Base-by-base conservation (phyloP, 2,888 invertebrate species). In the Horisme vitalbata region DNA sequence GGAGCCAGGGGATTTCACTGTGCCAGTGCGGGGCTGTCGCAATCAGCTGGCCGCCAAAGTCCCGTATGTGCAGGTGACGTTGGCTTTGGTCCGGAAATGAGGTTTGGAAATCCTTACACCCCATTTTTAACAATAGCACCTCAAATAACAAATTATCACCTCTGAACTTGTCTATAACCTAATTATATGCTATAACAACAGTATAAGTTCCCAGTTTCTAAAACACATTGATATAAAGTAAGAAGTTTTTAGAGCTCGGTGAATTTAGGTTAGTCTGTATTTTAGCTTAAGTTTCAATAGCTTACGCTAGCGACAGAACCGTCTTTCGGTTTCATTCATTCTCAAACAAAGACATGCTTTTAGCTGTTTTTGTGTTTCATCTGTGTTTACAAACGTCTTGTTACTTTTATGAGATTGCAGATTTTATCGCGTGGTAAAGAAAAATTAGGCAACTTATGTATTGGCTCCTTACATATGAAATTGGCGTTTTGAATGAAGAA, bases 201-300 rank as follows among this genome's bases (percentile, higher is more conserved):
- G n/a, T n/a, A n/a, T n/a, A n/a, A n/a, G n/a, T 45, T 47, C 31
- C 33, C 30, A 33, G 45, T 39, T 45, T 45, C 41, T 51, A 51
- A 55, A 53, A 49, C 52, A 55, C 54, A 43, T 47, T 41, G 47
- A 58, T 50, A 52, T 37, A 47, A 50, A 55, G 53, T 56, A 47
- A 46, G 41, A 50, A 56, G 51, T 50, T 47, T 30, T 43, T 18
- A 1, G 37, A 39, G 38, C 44, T 31, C 21, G 46, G 31, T 32
- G 45, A 55, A 60, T 60, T 55, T 56, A 59, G 56, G 57, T 55
- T 54, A 45, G 55, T 55, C 44, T 54, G 58, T 52, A 53, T 52
- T 59, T 61, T 58, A 61, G 57, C 59, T 61, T 54, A 36, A 59
- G 61, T 58, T 61, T 39, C 55, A 48, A 56, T 56, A 55, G 56